Base-by-base conservation (phyloP, 2,113 vertebrate species). In the Circaetus gallicus region DNA sequence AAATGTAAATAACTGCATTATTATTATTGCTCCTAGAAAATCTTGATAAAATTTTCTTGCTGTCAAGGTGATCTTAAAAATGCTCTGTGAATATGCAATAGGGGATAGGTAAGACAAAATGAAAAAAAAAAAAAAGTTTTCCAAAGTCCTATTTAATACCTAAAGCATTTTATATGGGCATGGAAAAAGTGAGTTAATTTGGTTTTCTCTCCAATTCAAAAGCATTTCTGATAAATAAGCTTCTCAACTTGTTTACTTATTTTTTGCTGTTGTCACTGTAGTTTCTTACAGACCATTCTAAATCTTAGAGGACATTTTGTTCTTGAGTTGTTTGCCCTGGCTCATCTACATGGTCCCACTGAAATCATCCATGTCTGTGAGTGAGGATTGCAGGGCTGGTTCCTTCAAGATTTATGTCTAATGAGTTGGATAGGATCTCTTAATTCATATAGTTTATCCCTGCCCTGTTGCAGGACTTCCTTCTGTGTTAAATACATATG, bases 401-500 rank as follows among this genome's bases (percentile, higher is more conserved):
- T 95, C 32, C 83, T 93, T 93, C 58, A 95, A 88, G 94, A 97
- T 95, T 95, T 91, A 96, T 91, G 84, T 85, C 89, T 85, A 61
- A 80, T 65, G 36, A 69, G 73, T 87, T 97, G 94, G 94, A 91
- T 80, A 55, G 78, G 90, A 71, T 79, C 81, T 97, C 86, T 94
- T 91, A 90, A 95, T 96, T 93, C 86, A 80, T 95, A 80, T 71
- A 93, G 84, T 95, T 94, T 86, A 73, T 93, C 66, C 84, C 63
- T 94, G 43, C 71, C 82, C 42, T 92, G 71, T 87, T 97, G 74
- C n/a, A 95, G 91, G 82, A 95, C 93, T 95, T 96, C 74, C 91
- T 95, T 94, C 89, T 95, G 42, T 91, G 59, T 93, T 90, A 88
- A 83, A 73, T 89, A 94, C 96, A 97, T 96, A 88, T 95, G 94